Conservation (phyloP, 1,140 invertebrate species). For the Phenacoccus solenopsis region DNA sequence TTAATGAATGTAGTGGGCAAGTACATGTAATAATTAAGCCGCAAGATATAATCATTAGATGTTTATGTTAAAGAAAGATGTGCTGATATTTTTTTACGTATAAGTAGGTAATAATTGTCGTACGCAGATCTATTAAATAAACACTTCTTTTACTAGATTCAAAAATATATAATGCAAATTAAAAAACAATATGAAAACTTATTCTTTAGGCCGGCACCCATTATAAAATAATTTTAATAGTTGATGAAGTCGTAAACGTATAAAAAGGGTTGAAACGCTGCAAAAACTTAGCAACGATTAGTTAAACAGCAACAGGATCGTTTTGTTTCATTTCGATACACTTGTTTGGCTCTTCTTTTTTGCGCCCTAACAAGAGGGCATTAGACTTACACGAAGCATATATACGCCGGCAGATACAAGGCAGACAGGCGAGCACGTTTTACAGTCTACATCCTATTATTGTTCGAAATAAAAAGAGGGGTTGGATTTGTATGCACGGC, state of each 20-base stretch:
- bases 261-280: background rate
- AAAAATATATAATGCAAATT: background rate
- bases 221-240: slow-evolving; percentile 4
- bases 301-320: slow-evolving; percentile 16
- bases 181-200: background rate
- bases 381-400: slow-evolving; percentile 1
- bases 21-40: too few species aligned
- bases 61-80: too few species aligned
- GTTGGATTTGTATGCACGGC: background rate
- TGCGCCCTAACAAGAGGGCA: background rate
- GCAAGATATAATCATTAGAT: too few species aligned
- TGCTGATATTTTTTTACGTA: too few species aligned
- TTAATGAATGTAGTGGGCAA: too few species aligned
- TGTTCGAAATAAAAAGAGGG: slow-evolving; percentile 2
- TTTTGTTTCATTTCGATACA: slow-evolving; percentile 18
- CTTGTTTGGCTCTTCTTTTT: background rate
- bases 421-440: background rate
- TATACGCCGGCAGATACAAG: background rate
- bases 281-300: slow-evolving; percentile 3
- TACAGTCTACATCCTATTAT: background rate
- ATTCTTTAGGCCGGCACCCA: background rate
- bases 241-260: background rate
- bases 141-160: too few species aligned
- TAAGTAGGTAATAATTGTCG: too few species aligned
- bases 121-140: too few species aligned